Base-by-base conservation (phyloP, 2,888 invertebrate species). In the Saturnia japonica region DNA sequence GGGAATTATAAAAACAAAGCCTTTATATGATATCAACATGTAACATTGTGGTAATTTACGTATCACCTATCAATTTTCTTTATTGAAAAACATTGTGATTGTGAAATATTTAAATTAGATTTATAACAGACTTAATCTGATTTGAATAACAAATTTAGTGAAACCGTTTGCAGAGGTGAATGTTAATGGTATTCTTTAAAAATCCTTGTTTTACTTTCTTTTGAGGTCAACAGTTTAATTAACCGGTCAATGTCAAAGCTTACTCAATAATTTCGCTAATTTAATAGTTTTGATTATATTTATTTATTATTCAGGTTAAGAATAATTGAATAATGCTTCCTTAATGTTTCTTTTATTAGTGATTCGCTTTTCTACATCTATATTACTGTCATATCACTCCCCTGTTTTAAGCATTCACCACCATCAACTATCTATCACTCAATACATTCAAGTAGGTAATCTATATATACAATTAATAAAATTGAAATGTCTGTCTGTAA, bases 201-300 rank as follows among this genome's bases (percentile, higher is more conserved):
- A 69, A 47, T 57, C 68, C 57, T 67, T 71, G 62, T 68, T 68
- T 64, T 68, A 64, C 68, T 72, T 72, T 72, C 72, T 45, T 72
- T 66, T 68, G 57, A 67, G 47, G 68, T 68, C 66, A 51, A 67
- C 42, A 16, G 57, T 43, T 43, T 69, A 51, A 68, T 66, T 68
- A 73, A 45, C 70, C 68, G 74, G 73, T 72, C 79, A 77, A 77
- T 74, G 74, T 69, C 67, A 71, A 68, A 69, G 42, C 60, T 62
- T 62, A 54, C 25, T 60, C 43, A 67, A 62, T 70, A 54, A 67
- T 68, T 68, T 71, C 67, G 47, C 28, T 40, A 28, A 16, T 64
- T 71, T 70, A 70, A n/a, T 40, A 40, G 11, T 14, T 57, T 57
- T 57, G 34, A 34, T 6, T 4, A 57, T 22, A 57, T 57, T 72